phyloP scores from a whole-genome alignment of 2,888 invertebrate genomes.

The Petrolisthes manimaculis region DNA sequence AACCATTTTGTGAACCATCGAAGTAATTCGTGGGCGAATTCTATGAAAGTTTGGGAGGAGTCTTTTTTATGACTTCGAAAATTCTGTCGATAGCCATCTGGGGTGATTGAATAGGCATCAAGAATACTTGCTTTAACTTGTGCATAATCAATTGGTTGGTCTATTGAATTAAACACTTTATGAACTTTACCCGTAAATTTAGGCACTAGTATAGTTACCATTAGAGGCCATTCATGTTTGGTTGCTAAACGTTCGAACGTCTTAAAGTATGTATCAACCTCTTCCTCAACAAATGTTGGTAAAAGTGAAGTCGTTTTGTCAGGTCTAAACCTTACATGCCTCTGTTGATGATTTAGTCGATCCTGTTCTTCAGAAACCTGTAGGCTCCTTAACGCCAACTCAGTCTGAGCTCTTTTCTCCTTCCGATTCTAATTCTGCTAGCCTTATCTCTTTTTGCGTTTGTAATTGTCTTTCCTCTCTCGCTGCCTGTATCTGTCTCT shows the following conservation, averaged over 20 bases:
- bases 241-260: not conserved
- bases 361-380: not conserved
- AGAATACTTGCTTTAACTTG: not conserved
- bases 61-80: not conserved
- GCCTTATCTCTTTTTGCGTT: not conserved
- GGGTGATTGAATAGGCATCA: not conserved
- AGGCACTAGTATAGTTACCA: not conserved
- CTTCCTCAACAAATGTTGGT: not conserved
- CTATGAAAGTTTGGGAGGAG: not conserved
- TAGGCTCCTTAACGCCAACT: not conserved
- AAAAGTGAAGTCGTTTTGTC: not conserved
- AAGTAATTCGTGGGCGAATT: not conserved
- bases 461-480: too few relatives aligned
- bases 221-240: not conserved
- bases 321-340: not conserved
- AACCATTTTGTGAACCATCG: constrained; percentile 1
- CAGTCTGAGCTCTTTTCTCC: not conserved
- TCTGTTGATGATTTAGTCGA: not conserved
- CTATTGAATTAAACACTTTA: not conserved
- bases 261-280: not conserved
- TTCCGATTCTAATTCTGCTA: not conserved
- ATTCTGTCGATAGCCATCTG: not conserved
- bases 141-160: not conserved
- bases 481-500: too few relatives aligned
- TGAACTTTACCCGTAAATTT: constrained; percentile 10